Conservation (phyloP, 2,888 invertebrate genomes). For the Rotaria macrura region DNA sequence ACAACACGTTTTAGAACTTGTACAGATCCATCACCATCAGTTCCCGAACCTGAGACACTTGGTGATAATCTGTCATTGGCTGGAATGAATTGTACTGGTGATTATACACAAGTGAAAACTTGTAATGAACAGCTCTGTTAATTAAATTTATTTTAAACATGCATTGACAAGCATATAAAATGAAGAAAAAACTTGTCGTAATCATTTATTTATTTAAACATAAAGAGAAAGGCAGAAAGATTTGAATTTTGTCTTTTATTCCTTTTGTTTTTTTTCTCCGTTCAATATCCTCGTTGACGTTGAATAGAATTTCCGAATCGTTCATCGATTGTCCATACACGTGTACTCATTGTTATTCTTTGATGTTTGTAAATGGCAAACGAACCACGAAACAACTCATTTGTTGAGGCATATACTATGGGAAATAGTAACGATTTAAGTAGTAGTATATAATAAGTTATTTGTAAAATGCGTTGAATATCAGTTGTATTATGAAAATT, state of each 20-base stretch:
- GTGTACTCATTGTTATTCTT: not conserved
- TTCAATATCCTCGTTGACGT: not conserved
- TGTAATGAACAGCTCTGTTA: not conserved
- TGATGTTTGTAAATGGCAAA: not conserved
- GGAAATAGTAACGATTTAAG: not conserved
- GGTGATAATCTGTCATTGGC: not conserved
- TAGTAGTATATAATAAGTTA: not conserved
- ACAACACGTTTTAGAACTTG: slow-evolving; percentile 15
- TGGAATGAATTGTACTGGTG: not conserved
- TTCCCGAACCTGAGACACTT: not conserved
- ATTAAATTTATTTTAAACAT: not conserved
- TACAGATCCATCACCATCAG: slow-evolving; percentile 22
- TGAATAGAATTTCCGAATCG: not conserved
- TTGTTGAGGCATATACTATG: not conserved
- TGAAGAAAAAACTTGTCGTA: too few species aligned
- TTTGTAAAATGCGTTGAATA: not conserved
- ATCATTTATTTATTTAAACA: not conserved
- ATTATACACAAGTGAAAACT: not conserved
- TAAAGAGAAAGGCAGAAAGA: not conserved
- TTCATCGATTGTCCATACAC: not conserved
- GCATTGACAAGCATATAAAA: too few species aligned
- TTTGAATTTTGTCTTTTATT: not conserved
- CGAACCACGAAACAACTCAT: not conserved
- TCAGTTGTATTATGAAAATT: not conserved
- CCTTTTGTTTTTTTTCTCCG: too few species aligned